Base-by-base conservation (phyloP, 92 coral and sea anemone species). In the Plumapathes pennacea region DNA sequence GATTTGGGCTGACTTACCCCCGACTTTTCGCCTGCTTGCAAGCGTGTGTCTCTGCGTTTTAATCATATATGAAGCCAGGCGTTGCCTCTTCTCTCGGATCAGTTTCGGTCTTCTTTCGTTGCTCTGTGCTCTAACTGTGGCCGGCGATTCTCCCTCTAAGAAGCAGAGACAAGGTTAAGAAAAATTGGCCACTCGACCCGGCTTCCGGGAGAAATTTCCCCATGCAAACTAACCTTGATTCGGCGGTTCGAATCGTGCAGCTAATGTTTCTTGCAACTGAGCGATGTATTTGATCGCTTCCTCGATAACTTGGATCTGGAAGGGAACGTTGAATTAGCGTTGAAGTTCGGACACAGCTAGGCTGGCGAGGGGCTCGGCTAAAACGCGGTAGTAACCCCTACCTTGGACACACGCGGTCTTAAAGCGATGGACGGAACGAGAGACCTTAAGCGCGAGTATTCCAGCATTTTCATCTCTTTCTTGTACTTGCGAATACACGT, bases 281-380 rank as follows among this genome's bases (percentile, higher is more conserved):
- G 99, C 99, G 45, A 94, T 94, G 60, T 94, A 94, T 69, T 89
- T 94, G 32, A 94, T 94, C 13, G 99, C 99, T 61, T 94, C 99
- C 62, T 94, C 99, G 46, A 94, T 80, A 17, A 94, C 99, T 44
- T 94, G 87, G 47, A 94, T 94, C 99, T 94, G 65, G 41, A 53
- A 48, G 10, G 66, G 40, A 24, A 29, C 22, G 18, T 40, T 0
- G 36, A 8, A 3, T 41, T 5, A 41, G 25, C 2, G 9, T 7
- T 9, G 17, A 7, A n/a, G n/a, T n/a, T n/a, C n/a, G n/a, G n/a
- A n/a, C 9, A 12, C 26, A 45, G 14, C 12, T 28, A 19, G 10
- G 57, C 51, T 30, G 18, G 19, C 36, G 20, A 8, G 14, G 1
- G 48, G 20, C 32, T 30, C 29, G 20, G 59, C 38, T 41, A 24